Evolutionary conservation across 2,797 vertebrate species (phyloP).

Genomic region (Anguilla anguilla): DNA sequence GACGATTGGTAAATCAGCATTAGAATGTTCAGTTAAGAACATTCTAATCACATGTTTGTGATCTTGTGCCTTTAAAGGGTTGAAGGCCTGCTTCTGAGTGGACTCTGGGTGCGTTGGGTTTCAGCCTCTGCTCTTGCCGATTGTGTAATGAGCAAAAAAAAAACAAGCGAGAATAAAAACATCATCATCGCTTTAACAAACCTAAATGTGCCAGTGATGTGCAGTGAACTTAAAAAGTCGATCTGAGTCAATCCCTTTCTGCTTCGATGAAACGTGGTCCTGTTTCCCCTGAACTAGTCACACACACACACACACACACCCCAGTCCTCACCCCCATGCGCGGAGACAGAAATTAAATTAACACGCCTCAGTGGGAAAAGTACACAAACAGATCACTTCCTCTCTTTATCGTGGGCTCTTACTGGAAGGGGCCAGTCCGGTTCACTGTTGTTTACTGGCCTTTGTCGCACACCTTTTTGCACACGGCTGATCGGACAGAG

Average conservation of each 20-base stretch:
- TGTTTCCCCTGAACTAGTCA: not conserved
- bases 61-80: too few relatives aligned
- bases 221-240: not conserved
- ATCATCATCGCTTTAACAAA: not conserved
- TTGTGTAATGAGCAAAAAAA: not conserved
- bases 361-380: not conserved
- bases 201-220: not conserved
- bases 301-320: not conserved
- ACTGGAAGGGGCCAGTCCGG: not conserved
- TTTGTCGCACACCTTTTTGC: not conserved
- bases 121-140: not conserved
- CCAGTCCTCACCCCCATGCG: not conserved
- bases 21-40: too few relatives aligned
- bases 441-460: not conserved
- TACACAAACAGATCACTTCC: not conserved
- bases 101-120: not conserved
- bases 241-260: constrained; percentile 1
- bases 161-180: not conserved
- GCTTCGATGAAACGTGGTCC: not conserved
- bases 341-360: not conserved
- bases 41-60: too few relatives aligned
- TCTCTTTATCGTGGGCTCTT: not conserved
- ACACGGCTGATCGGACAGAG: not conserved
- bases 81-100: not conserved
- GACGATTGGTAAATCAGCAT: too few relatives aligned